Conservation (phyloP, 2,888 invertebrate species). For the Drosophila mettleri region DNA sequence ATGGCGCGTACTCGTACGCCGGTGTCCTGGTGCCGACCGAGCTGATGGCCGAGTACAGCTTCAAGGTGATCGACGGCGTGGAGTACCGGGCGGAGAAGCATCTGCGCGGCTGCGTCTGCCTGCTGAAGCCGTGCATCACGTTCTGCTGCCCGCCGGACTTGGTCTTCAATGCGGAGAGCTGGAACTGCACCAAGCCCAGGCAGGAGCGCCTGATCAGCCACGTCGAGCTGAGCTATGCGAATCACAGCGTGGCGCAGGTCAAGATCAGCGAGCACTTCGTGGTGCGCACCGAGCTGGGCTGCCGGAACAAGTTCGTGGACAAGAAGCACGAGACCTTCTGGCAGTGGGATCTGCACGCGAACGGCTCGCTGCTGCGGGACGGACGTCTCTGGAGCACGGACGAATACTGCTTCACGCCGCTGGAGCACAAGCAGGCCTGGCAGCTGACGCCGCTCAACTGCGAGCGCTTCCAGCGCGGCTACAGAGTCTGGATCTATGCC, state of each 20-base stretch:
- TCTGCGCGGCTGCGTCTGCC: slow-evolving; percentile 82
- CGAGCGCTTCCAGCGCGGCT: slow-evolving; percentile 76
- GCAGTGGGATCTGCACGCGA: slow-evolving; percentile 77
- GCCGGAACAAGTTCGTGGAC: slow-evolving; percentile 74
- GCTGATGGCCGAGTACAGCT: slow-evolving; percentile 72
- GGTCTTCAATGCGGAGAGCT: slow-evolving; percentile 59
- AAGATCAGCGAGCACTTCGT: slow-evolving; percentile 69
- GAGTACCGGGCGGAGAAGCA: slow-evolving; percentile 67
- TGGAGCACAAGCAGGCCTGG: slow-evolving; percentile 75
- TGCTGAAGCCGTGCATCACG: slow-evolving; percentile 81
- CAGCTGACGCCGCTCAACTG: slow-evolving; percentile 71
- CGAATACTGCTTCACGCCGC: slow-evolving; percentile 77
- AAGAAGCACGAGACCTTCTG: slow-evolving; percentile 70
- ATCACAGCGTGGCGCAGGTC: slow-evolving; percentile 48
- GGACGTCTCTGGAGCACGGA: slow-evolving; percentile 67
- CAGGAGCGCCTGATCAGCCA: slow-evolving; percentile 58
- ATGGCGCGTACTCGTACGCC: slow-evolving; percentile 81
- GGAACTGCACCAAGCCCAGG: slow-evolving; percentile 59
- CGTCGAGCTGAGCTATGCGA: slow-evolving; percentile 65
- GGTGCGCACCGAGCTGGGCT: slow-evolving; percentile 75
- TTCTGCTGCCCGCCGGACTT: slow-evolving; percentile 81
- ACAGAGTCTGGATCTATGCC: slow-evolving; percentile 79
- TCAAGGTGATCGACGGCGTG: slow-evolving; percentile 75
- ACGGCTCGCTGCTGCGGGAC: slow-evolving; percentile 66
- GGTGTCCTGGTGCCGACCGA: slow-evolving; percentile 75